These are phyloP conservation scores for Chelon auratus DNA, from an alignment of 2,797 vertebrate species.

Conservation along the genomic window DNA sequence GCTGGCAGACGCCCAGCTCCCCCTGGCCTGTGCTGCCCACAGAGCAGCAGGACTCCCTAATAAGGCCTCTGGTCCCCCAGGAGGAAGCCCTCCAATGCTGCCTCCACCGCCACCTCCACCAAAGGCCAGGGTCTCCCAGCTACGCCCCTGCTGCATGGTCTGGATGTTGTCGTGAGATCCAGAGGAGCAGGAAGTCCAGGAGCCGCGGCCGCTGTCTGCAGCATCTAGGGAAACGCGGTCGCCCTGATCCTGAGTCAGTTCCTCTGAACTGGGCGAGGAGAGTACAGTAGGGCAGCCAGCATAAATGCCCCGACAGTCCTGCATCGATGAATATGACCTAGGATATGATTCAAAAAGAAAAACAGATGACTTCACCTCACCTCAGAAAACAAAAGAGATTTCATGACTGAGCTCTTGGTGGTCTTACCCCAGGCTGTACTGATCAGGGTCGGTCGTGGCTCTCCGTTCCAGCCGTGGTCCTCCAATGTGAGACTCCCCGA, in stretches of 20 bases:
- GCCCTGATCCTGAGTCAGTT: conserved; percentile 96
- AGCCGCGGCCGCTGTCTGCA: conserved; percentile 97
- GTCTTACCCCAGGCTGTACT: conserved; percentile 93
- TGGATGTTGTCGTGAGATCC: conserved; percentile 99
- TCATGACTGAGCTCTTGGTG: neutral
- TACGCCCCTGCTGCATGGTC: conserved; percentile 97
- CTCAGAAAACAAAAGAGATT: neutral
- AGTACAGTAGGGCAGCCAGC: conserved; percentile 89
- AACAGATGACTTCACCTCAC: neutral
- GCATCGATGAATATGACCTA: conserved; percentile 92
- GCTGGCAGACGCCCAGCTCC: conserved; percentile 92
- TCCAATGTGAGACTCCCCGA: conserved; percentile 88
- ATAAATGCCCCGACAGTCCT: conserved; percentile 93
- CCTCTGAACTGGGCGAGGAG: conserved; percentile 96
- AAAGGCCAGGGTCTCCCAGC: conserved; percentile 95
- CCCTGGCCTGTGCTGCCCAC: conserved; percentile 92
- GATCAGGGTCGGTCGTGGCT: conserved; percentile 91
- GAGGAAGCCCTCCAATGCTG: conserved; percentile 76
- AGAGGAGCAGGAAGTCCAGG: conserved; percentile 99
- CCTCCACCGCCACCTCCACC: conserved; percentile 85
- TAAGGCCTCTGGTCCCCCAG: conserved; percentile 66
- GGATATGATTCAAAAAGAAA: accelerated
- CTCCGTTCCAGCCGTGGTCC: conserved; percentile 91
- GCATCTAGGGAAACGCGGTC: conserved; percentile 96
- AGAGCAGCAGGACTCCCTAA: conserved; percentile 79